Conservation (phyloP, 1,140 invertebrate species). For the Globodera rostochiensis region DNA sequence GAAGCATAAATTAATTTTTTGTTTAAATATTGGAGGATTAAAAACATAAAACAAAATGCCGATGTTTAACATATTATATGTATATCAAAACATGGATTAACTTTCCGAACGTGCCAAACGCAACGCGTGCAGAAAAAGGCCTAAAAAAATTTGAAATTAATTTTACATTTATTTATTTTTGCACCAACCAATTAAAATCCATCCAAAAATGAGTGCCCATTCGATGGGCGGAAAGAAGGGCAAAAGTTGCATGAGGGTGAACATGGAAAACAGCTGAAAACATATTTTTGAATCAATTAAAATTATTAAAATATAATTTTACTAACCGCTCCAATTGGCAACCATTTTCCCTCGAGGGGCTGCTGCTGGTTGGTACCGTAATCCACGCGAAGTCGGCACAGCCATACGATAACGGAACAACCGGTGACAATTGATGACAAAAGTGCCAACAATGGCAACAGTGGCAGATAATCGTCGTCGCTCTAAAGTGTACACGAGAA, state of each 20-base stretch:
- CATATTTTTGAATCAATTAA: not conserved
- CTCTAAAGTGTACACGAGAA: not conserved
- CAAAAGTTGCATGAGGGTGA: not conserved
- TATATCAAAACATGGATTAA: too few species aligned
- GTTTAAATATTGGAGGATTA: too few species aligned
- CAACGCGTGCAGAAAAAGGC: not conserved
- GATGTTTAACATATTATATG: too few species aligned
- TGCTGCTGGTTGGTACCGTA: not conserved
- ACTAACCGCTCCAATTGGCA: not conserved
- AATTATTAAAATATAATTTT: not conserved
- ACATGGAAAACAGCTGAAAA: not conserved
- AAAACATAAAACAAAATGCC: too few species aligned
- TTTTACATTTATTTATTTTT: not conserved
- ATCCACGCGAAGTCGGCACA: conserved; percentile 9
- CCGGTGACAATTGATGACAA: not conserved
- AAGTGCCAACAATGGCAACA: not conserved
- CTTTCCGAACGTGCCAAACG: not conserved
- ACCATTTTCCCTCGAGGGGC: not conserved
- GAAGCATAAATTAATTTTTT: too few species aligned
- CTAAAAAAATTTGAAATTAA: not conserved
- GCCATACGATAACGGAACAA: not conserved
- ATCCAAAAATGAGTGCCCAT: not conserved
- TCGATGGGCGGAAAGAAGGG: not conserved
- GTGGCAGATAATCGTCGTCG: not conserved
- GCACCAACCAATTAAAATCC: not conserved